These are phyloP conservation scores for Amphiprion ocellaris DNA, from an alignment of 2,113 vertebrate genomes.

Conservation along the genomic window DNA sequence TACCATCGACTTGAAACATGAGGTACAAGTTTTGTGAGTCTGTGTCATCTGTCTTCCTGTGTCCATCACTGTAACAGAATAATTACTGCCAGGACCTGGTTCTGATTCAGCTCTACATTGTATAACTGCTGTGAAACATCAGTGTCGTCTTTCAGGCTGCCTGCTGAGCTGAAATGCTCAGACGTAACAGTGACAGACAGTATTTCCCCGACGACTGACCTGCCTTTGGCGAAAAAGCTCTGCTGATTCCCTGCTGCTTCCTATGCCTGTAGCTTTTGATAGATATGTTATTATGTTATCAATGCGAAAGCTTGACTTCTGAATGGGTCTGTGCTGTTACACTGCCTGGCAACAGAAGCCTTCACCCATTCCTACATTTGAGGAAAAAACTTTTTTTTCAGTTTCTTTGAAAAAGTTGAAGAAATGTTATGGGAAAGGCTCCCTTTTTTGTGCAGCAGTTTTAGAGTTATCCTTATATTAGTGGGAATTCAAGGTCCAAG, in stretches of 20 bases:
- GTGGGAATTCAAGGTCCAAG: background rate
- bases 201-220: background rate
- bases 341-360: background rate
- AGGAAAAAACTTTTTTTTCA: too few relatives aligned
- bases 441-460: too few relatives aligned
- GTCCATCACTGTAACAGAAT: background rate
- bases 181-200: background rate
- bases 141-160: background rate
- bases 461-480: too few relatives aligned
- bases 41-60: background rate
- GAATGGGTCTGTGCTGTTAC: background rate
- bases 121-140: background rate
- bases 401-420: too few relatives aligned
- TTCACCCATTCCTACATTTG: background rate
- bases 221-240: background rate
- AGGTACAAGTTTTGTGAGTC: slow-evolving; percentile 82
- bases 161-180: background rate
- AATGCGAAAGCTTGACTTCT: background rate
- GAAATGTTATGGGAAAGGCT: too few relatives aligned
- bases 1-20: slow-evolving; percentile 94
- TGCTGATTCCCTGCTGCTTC: background rate
- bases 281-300: background rate
- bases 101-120: background rate
- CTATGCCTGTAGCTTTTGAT: background rate
- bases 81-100: background rate